phyloP scores from a whole-genome alignment of 2,888 invertebrate genomes.

The Idaea biselata region DNA sequence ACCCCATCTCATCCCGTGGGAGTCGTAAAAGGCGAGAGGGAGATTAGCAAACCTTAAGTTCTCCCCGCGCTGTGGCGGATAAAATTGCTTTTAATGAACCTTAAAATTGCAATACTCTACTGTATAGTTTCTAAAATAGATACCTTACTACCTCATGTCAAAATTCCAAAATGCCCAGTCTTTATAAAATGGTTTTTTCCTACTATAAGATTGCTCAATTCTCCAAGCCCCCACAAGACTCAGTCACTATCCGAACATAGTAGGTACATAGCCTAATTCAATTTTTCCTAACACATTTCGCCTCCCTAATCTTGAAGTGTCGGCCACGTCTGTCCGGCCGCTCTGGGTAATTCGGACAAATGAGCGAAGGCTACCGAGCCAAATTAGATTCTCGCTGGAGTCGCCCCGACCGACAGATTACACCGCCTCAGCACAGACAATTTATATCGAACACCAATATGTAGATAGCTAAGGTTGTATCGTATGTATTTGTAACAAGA shows the following conservation, averaged over 20 bases:
- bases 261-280: background rate
- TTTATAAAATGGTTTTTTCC: background rate
- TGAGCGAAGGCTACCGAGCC: conserved; percentile 83
- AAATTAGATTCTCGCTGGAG: conserved; percentile 81
- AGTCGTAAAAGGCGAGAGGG: no score
- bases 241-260: background rate
- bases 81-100: no score
- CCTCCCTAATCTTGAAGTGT: conserved; percentile 27
- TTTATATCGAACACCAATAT: conserved; percentile 42
- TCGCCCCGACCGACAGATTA: conserved; percentile 51
- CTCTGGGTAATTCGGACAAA: conserved; percentile 77
- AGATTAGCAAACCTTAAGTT: no score
- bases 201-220: background rate
- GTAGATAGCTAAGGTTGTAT: conserved; percentile 13
- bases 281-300: conserved; percentile 6
- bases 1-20: no score
- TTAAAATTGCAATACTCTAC: no score
- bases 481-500: background rate
- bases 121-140: no score
- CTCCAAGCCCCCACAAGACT: background rate
- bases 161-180: background rate
- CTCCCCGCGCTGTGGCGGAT: no score
- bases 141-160: no score
- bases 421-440: conserved; percentile 39
- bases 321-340: conserved; percentile 40